Conservation (phyloP, 64 coral and sea anemone species). For the Stichodactyla mertensii region DNA sequence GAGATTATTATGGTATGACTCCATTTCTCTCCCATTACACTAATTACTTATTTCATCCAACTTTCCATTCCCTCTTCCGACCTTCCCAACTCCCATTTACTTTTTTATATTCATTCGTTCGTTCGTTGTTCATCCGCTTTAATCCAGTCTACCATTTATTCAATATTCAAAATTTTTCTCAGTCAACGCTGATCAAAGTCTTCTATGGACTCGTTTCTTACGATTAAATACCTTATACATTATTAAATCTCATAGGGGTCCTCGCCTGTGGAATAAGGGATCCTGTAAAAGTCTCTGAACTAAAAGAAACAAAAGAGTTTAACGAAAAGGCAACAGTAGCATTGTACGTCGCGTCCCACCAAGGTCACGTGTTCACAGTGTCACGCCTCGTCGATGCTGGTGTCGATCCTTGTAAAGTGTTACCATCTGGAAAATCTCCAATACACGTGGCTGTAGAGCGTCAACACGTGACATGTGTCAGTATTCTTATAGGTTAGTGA, state of each 20-base stretch:
- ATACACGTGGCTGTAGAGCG: conserved; percentile 68
- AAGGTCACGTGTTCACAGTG: conserved; percentile 57
- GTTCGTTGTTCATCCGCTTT: no score
- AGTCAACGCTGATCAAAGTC: no score
- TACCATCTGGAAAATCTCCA: conserved; percentile 75
- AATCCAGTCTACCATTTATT: no score
- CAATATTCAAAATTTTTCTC: no score
- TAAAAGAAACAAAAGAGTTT: conserved; percentile 8
- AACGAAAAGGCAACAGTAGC: conserved; percentile 75
- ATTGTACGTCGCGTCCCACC: conserved; percentile 56
- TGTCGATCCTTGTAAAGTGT: conserved; percentile 40
- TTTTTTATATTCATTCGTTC: not conserved
- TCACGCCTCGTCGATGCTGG: conserved; percentile 49
- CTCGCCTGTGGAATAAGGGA: not conserved
- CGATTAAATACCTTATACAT: not conserved
- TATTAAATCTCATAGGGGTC: not conserved
- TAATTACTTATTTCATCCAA: not conserved
- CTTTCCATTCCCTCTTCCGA: not conserved
- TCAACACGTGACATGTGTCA: conserved; percentile 55
- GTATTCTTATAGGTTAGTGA: conserved; percentile 62
- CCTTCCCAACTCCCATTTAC: not conserved
- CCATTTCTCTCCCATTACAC: not conserved
- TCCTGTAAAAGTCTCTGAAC: not conserved
- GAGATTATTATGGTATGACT: conserved; percentile 66
- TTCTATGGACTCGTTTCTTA: no score